Evolutionary conservation across 2,113 vertebrate species (phyloP), one percentile per base, ranked within the genome.

Genomic region (Ceyx melanurus): DNA sequence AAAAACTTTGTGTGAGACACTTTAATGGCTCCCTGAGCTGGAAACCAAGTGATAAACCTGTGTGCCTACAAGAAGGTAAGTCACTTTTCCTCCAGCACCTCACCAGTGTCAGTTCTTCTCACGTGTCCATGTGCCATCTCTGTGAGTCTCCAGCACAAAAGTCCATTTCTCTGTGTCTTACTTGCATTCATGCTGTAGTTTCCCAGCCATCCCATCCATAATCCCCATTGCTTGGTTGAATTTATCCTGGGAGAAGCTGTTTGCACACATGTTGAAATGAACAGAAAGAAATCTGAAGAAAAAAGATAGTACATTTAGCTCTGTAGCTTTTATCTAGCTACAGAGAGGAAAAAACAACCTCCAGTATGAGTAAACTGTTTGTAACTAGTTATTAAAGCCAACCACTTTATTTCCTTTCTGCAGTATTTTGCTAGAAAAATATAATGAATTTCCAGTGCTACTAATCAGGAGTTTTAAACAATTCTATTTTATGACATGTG

Each of bases 21-120:
- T 81, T 97, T 66, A 98, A 98, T 25, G 98, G 98, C 76, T 98
- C 98, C 46, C 91, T 98, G 42, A 97, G 97, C 94, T 99, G 98
- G 98, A 96, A 98, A 95, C 98, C 98, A 67, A 98, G 96, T 25
- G 97, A 98, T 83, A 97, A 94, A 93, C 97, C 98, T 48, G 50
- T 97, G 97, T 98, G 98, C 94, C 96, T 98, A 95, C 97, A 97
- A 96, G 98, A 98, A 97, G 98, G 98, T 99, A 96, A 97, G 96
- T 83, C 65, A 61, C 19, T 74, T 95, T 94, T 89, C 40, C 58
- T 92, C 53, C 78, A 64, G 19, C 45, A 19, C 14, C 40, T 91
- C 12, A 9, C 42, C 40, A 2, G 42, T 3, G 8, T 65, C 28
- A 8, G 21, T 57, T 60, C 50, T 72, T 70, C 70, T 80, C 29